phyloP scores from a whole-genome alignment of 2,888 invertebrate genomes.

The Biston stratarius region DNA sequence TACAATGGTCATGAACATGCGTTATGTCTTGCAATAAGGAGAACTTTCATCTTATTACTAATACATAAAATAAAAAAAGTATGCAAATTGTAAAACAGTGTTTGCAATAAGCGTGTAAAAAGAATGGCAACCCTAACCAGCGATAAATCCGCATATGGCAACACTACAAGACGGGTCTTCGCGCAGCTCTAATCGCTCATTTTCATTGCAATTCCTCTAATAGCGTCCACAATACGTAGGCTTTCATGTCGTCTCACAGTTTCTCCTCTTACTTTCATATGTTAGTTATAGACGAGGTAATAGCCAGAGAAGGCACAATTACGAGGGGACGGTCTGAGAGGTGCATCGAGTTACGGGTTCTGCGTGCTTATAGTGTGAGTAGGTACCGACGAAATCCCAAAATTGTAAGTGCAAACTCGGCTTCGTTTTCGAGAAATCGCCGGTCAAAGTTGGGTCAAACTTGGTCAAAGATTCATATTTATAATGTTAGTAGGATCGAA shows the following conservation, averaged over 20 bases:
- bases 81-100: too few species aligned
- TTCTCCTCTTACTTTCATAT: conserved; percentile 41
- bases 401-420: too few species aligned
- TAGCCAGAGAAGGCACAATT: conserved; percentile 9
- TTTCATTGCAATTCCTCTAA: conserved; percentile 38
- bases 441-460: too few species aligned
- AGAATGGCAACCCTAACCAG: conserved; percentile 22
- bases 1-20: too few species aligned
- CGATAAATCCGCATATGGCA: conserved; percentile 7
- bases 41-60: too few species aligned
- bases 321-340: conserved; percentile 9
- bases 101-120: background rate
- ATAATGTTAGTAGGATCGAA: too few species aligned
- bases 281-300: conserved; percentile 19
- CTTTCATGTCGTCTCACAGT: conserved; percentile 42
- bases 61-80: too few species aligned
- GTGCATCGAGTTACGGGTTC: conserved; percentile 1
- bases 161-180: background rate
- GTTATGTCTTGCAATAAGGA: too few species aligned
- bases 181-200: conserved; percentile 31
- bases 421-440: too few species aligned
- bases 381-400: too few species aligned
- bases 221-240: conserved; percentile 28
- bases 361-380: too few species aligned
- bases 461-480: too few species aligned